Conservation (phyloP, 2,888 invertebrate species). For the Agrotis exclamationis region DNA sequence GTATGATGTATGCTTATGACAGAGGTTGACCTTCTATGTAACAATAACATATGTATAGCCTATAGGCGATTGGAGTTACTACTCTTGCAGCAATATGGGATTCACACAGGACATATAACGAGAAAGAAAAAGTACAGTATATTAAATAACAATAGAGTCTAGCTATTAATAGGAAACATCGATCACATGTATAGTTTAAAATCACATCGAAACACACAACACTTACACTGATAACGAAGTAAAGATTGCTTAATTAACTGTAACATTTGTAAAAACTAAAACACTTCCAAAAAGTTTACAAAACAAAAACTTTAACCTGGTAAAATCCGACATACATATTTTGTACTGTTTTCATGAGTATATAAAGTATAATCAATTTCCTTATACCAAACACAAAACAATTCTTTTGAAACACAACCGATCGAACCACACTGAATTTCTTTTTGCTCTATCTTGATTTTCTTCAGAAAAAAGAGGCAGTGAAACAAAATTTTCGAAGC, state of each 20-base stretch:
- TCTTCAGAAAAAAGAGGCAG: neutral
- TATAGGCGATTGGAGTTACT: no score
- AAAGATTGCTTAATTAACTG: neutral
- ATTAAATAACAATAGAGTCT: neutral
- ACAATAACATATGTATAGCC: no score
- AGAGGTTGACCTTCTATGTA: neutral
- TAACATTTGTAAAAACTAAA: conserved; percentile 4
- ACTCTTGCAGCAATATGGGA: neutral
- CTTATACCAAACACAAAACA: neutral
- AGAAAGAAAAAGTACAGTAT: neutral
- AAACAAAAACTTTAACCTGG: neutral
- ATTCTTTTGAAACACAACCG: conserved; percentile 2
- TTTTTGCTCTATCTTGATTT: neutral
- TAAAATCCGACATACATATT: neutral
- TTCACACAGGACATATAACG: neutral
- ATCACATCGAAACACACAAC: conserved; percentile 3
- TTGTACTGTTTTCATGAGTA: conserved; percentile 42
- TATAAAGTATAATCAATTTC: neutral
- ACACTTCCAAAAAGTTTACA: neutral
- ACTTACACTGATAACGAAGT: neutral
- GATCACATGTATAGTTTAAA: conserved; percentile 1
- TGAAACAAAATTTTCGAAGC: conserved; percentile 1
- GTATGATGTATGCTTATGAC: no score
- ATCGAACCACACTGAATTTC: neutral
- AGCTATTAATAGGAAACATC: conserved; percentile 24